These are phyloP conservation scores for Tupaia chinensis DNA, from an alignment of 2,113 vertebrate genomes.

Conservation along the genomic window DNA sequence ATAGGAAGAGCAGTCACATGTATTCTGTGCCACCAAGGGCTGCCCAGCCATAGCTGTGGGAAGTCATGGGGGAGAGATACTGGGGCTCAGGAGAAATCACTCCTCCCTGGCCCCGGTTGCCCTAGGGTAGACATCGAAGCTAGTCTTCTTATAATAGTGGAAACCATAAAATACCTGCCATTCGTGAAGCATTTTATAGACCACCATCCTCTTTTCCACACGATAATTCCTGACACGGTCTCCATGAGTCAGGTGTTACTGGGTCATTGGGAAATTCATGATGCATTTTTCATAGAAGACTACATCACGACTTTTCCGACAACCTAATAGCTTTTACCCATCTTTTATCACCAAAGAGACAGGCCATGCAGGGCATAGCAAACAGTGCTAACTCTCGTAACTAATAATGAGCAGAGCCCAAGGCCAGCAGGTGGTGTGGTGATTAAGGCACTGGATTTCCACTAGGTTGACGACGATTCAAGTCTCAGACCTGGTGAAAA, in stretches of 20 bases:
- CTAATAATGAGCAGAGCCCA: neutral
- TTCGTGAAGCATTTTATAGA: no score
- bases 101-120: fast-evolving
- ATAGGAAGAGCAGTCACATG: fast-evolving
- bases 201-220: neutral
- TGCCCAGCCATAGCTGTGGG: no score
- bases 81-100: fast-evolving
- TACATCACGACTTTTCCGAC: no score
- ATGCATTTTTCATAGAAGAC: no score
- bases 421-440: no score
- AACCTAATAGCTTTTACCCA: no score
- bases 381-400: fast-evolving
- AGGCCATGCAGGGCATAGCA: fast-evolving
- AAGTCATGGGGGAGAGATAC: neutral
- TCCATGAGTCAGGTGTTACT: neutral
- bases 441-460: no score
- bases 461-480: no score
- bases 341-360: neutral
- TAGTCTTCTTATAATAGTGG: fast-evolving
- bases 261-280: no score
- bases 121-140: fast-evolving
- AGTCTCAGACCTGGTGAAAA: no score
- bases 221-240: fast-evolving
- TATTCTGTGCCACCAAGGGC: fast-evolving
- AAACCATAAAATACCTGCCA: fast-evolving